Base-by-base conservation (phyloP, 2,888 invertebrate genomes). In the Tromatobia lineatoria region DNA sequence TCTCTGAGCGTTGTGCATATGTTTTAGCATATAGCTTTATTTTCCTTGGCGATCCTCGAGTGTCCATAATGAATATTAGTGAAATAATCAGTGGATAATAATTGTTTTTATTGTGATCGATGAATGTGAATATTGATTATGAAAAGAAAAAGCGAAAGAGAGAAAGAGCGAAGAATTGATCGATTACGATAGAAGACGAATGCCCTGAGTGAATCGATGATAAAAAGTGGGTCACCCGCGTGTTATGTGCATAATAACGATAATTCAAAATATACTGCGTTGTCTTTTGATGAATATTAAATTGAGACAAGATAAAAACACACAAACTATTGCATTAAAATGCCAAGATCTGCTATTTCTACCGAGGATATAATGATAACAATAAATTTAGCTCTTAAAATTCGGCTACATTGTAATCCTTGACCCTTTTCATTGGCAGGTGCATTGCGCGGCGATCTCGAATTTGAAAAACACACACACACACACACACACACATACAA, bases 291-390 rank as follows among this genome's bases (percentile, higher is more conserved):
- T 25, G 34, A 76, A 67, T 52, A 61, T 45, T 11, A 45, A 78
- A 54, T 69, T 57, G 45, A 77, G 61, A 69, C 71, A 59, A 70
- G 85, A 82, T 76, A 82, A 50, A 47, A 47, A 45, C 13, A 45
- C 4, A 45, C 3, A 47, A 86, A 87, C 84, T 87, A 86, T 77
- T 80, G 73, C 85, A 80, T 83, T 74, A 84, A 80, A 83, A 88
- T 87, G 87, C 88, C 91, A 80, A 82, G 91, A 91, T 91, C 90
- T 91, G 92, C 91, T 91, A 88, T 92, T 92, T 92, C 90, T 91
- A 92, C 86, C 82, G 86, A 87, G 71, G 74, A 85, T 80, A 80
- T 83, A 77, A 83, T 50, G 75, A 73, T 90, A 61, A 87, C 86
- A 87, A 88, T 90, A 88, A 87, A 90, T 88, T 88, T 90, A 91